Evolutionary conservation across 2,888 invertebrate species (phyloP), one percentile per base, ranked within the genome.

Genomic region (Leptodirus hochenwartii): DNA sequence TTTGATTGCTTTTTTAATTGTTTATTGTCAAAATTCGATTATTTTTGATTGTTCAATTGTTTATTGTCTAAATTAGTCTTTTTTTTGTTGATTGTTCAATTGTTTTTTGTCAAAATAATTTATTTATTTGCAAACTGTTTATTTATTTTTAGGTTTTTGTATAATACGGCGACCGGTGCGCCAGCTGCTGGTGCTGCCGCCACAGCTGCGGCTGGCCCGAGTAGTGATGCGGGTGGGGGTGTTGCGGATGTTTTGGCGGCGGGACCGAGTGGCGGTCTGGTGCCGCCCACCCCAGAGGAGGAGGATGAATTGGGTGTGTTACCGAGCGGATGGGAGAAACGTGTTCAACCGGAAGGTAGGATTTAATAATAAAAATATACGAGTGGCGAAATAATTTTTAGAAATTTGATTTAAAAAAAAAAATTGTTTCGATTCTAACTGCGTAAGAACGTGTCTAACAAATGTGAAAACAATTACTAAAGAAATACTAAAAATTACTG

Each of bases 301-400:
- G 81, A 80, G 41, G 81, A 82, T 47, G 72, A 73, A 29, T 60
- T 88, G 31, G 85, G 82, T 13, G 71, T 84, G 22, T 60, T 98
- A 43, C 95, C 95, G 3, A 79, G 90, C 36, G 96, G 95, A 40
- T 99, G 98, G 98, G 93, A 95, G 59, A 77, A 81, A 41, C 71
- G 93, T 43, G 72, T 84, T 41, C 90, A 93, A 54, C 87, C 90
- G 16, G 90, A 88, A 56, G 90, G 53, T 48, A 37, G 32, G 14
- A 25, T 25, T 25, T 13, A 8, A 20, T 20, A 20, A 6, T 20
- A 20, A 20, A 20, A 8, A 8, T 20, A 8, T 9, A 9, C 9
- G 20, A 8, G 20, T 20, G 6, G 6, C 8, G 9, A 8, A 20
- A 20, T 20, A 9, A 6, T 6, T 9, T 8, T 6, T 20, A 8